phyloP scores from a whole-genome alignment of 2,888 invertebrate genomes.

The Opisthograptis luteolata region DNA sequence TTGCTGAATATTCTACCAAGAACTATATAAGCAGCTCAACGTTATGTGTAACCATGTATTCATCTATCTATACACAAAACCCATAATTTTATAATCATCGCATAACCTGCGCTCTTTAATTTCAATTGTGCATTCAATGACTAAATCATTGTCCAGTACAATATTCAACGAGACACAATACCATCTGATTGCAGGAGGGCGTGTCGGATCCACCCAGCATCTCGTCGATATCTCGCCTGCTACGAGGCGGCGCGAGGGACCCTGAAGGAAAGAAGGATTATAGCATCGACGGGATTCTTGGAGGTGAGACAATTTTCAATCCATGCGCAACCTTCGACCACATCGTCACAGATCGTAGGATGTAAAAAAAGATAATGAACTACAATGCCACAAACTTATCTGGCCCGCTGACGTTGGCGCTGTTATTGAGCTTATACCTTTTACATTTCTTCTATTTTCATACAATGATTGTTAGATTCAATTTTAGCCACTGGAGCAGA shows the following conservation, averaged over 20 bases:
- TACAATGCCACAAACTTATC: no score
- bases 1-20: no score
- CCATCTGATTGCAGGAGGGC: slow-evolving; percentile 87
- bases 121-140: neutral
- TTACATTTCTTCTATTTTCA: no score
- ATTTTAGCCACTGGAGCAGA: no score
- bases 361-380: no score
- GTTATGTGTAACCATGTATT: no score
- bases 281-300: slow-evolving; percentile 94
- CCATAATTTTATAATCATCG: neutral
- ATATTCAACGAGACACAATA: slow-evolving; percentile 30
- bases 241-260: slow-evolving; percentile 92
- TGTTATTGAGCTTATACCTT: no score
- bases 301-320: slow-evolving; percentile 79
- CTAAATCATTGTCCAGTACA: neutral
- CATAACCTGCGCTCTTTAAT: neutral
- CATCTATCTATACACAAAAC: no score
- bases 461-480: no score
- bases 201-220: slow-evolving; percentile 97
- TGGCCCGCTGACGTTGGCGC: no score
- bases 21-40: no score
- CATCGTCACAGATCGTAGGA: neutral
- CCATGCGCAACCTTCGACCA: no score
- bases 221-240: slow-evolving; percentile 95
- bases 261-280: slow-evolving; percentile 94